These are phyloP conservation scores for Trissolcus brochymenae DNA, from an alignment of 2,888 invertebrate species.

Conservation along the genomic window DNA sequence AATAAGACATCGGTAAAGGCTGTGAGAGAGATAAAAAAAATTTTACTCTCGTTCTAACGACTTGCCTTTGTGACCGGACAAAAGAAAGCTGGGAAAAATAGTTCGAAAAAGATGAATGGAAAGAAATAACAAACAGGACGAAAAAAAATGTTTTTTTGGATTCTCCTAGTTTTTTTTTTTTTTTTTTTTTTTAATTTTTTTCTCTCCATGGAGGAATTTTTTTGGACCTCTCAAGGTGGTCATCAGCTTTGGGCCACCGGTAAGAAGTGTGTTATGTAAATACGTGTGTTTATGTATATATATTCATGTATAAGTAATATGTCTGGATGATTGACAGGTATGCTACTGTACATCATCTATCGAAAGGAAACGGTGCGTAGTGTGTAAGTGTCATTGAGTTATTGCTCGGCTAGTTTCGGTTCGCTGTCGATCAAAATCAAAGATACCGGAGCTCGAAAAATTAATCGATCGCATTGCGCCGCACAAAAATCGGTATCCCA, in stretches of 20 bases:
- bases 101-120: conserved; percentile 2
- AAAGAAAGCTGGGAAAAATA: conserved; percentile 15
- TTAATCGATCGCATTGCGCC: conserved; percentile 30
- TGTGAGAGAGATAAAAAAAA: not conserved
- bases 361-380: conserved; percentile 34
- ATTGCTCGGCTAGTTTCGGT: conserved; percentile 36
- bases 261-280: conserved; percentile 31
- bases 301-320: conserved; percentile 21
- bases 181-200: conserved; percentile 2
- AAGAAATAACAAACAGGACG: not conserved
- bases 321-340: conserved; percentile 37
- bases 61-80: conserved; percentile 4
- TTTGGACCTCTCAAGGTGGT: not conserved
- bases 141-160: conserved; percentile 1
- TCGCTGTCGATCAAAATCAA: conserved; percentile 42
- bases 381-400: conserved; percentile 43
- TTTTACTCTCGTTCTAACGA: conserved; percentile 7
- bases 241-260: not conserved
- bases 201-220: not conserved
- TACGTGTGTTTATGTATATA: conserved; percentile 16
- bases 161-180: not conserved
- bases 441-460: conserved; percentile 28
- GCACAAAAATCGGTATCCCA: conserved; percentile 26
- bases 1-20: conserved; percentile 4
- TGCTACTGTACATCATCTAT: conserved; percentile 45